These are phyloP conservation scores for Mallateleia sp. DNA, from an alignment of 2,888 invertebrate genomes.

Conservation along the genomic window DNA sequence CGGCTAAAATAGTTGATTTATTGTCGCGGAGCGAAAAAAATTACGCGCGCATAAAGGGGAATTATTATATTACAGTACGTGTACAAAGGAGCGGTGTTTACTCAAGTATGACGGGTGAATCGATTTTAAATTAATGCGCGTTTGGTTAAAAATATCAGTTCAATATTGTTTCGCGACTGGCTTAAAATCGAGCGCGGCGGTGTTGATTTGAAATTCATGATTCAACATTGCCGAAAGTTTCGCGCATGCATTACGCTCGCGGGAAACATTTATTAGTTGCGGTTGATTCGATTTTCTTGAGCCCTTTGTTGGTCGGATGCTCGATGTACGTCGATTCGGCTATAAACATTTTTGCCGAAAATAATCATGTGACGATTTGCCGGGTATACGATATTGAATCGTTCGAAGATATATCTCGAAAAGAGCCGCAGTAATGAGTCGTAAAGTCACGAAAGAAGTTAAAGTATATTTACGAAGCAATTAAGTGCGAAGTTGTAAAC, in stretches of 20 bases:
- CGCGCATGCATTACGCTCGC: slow-evolving; percentile 5
- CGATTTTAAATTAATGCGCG: too few relatives aligned
- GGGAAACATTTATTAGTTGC: slow-evolving; percentile 9
- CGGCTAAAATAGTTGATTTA: not conserved
- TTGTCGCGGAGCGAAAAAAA: not conserved
- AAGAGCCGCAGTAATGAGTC: slow-evolving; percentile 4
- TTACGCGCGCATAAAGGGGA: not conserved
- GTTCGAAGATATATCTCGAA: not conserved
- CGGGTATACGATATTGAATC: not conserved
- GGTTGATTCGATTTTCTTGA: slow-evolving; percentile 16
- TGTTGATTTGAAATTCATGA: slow-evolving; percentile 23
- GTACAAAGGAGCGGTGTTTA: not conserved
- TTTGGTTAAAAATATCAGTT: slow-evolving; percentile 1
- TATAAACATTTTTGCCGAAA: too few relatives aligned
- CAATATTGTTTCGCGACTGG: too few relatives aligned
- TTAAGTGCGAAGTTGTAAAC: slow-evolving; percentile 48
- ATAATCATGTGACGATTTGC: slow-evolving; percentile 14
- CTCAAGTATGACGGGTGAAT: too few relatives aligned
- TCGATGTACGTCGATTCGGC: too few relatives aligned
- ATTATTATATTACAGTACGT: not conserved
- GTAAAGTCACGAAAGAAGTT: slow-evolving; percentile 25
- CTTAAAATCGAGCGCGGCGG: too few relatives aligned
- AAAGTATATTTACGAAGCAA: slow-evolving; percentile 49
- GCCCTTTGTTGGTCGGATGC: too few relatives aligned
- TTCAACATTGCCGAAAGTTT: slow-evolving; percentile 2